phyloP scores from a whole-genome alignment of 2,888 invertebrate species.

The Drosophila stalkeri region DNA sequence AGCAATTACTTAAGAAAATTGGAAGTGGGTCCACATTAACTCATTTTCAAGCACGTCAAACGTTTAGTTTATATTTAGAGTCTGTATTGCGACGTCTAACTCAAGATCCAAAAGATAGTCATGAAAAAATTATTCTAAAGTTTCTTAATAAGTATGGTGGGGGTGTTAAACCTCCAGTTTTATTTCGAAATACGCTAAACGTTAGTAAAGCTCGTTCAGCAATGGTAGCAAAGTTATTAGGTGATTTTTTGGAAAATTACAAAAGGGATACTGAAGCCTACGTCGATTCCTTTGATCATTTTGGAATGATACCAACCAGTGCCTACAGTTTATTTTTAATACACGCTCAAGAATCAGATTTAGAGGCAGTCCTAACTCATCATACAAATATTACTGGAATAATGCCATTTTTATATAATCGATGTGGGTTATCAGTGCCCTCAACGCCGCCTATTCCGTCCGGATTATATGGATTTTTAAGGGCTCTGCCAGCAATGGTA shows the following conservation, averaged over 20 bases:
- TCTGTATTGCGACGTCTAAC: slow-evolving; percentile 90
- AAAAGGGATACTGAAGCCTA: slow-evolving; percentile 93
- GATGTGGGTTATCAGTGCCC: slow-evolving; percentile 82
- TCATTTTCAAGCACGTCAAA: slow-evolving; percentile 89
- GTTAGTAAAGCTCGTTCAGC: slow-evolving; percentile 93
- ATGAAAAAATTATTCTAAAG: slow-evolving; percentile 88
- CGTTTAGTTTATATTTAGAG: slow-evolving; percentile 91
- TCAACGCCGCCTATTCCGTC: slow-evolving; percentile 84
- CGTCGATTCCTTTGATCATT: slow-evolving; percentile 89
- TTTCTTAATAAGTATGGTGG: slow-evolving; percentile 91
- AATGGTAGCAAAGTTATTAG: slow-evolving; percentile 92
- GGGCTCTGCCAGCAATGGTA: slow-evolving; percentile 84
- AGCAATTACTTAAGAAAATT: slow-evolving; percentile 86
- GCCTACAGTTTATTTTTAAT: slow-evolving; percentile 88
- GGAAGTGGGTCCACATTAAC: slow-evolving; percentile 88
- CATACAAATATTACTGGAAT: slow-evolving; percentile 84
- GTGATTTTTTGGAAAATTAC: slow-evolving; percentile 93
- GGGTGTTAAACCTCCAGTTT: slow-evolving; percentile 89
- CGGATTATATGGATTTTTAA: slow-evolving; percentile 84
- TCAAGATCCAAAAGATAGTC: slow-evolving; percentile 82
- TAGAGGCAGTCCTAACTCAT: slow-evolving; percentile 83
- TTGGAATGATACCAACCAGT: slow-evolving; percentile 86
- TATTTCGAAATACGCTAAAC: slow-evolving; percentile 86
- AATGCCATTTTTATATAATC: slow-evolving; percentile 84
- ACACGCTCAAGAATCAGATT: slow-evolving; percentile 86